Conservation (phyloP, 2,797 vertebrate genomes). For the Steatocranus sp. region DNA sequence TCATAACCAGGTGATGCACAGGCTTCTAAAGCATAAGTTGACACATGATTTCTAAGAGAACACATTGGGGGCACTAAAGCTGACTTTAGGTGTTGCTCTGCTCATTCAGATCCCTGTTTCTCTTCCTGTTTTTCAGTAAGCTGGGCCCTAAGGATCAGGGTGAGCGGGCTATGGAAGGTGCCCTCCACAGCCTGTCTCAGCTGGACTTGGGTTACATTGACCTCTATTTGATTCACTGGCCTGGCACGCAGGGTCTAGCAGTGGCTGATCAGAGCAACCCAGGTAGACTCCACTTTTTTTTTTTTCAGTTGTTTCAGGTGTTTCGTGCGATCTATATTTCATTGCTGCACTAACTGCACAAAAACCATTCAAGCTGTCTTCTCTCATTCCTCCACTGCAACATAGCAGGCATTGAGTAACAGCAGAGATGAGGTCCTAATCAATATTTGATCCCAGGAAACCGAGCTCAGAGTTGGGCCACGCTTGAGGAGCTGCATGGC, state of each 20-base stretch:
- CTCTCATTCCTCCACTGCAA: background rate
- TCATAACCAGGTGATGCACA: constrained; percentile 69
- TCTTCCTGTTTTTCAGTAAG: constrained; percentile 62
- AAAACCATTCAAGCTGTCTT: background rate
- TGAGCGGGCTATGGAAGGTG: constrained; percentile 60
- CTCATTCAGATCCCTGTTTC: background rate
- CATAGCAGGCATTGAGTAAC: background rate
- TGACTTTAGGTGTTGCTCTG: background rate
- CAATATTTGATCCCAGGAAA: constrained; percentile 43
- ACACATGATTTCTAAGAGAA: background rate
- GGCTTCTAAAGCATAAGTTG: background rate
- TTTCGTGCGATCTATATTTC: background rate
- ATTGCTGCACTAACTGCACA: background rate
- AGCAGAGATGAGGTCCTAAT: background rate
- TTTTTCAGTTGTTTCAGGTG: rapidly evolving
- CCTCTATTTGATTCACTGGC: constrained; percentile 85
- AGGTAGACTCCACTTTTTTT: background rate
- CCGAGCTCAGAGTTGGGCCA: constrained; percentile 74
- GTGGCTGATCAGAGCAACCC: constrained; percentile 70
- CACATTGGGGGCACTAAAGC: background rate
- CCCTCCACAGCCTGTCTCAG: constrained; percentile 70
- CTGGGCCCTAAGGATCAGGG: constrained; percentile 78
- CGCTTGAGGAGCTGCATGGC: constrained; percentile 73
- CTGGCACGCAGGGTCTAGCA: constrained; percentile 73
- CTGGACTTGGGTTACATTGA: constrained; percentile 80